A percentile compares a stretch with the other conserved stretches of the same genome.
These are phyloP conservation scores for Carassius gibelio DNA, from an alignment of 2,113 vertebrate species.

Conservation along the genomic window DNA sequence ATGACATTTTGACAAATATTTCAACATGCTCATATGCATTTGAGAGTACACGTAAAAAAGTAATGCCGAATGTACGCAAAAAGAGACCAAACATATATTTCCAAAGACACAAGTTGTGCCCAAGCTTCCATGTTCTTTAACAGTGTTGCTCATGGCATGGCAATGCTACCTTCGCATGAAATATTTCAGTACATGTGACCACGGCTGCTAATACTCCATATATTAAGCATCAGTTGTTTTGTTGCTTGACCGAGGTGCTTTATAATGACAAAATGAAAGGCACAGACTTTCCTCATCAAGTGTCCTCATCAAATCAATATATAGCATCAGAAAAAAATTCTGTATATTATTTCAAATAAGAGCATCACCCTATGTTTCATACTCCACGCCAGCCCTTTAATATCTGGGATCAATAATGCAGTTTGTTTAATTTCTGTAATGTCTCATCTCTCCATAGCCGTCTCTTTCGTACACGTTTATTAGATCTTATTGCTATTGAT, in stretches of 20 bases:
- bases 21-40: constrained; percentile 48
- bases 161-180: constrained; percentile 49
- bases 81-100: constrained; percentile 46
- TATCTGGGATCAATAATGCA: constrained; percentile 34
- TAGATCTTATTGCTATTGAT: constrained; percentile 51
- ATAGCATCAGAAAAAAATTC: neutral
- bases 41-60: constrained; percentile 47
- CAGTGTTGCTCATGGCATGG: constrained; percentile 37
- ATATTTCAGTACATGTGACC: constrained; percentile 18
- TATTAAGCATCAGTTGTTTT: neutral
- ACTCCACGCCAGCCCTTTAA: constrained; percentile 49
- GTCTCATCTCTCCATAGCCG: constrained; percentile 9
- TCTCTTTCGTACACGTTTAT: constrained; percentile 22
- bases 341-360: constrained; percentile 21
- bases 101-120: constrained; percentile 36
- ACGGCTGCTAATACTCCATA: neutral
- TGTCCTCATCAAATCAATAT: constrained; percentile 12
- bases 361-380: constrained; percentile 9
- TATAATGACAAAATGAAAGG: constrained; percentile 28
- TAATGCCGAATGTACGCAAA: constrained; percentile 43
- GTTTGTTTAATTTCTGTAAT: constrained; percentile 30
- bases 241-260: constrained; percentile 11
- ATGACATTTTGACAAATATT: constrained; percentile 50
- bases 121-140: constrained; percentile 48
- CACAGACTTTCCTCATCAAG: constrained; percentile 19